phyloP scores from a whole-genome alignment of 2,797 vertebrate genomes.

The Ctenopoma kingsleyae region DNA sequence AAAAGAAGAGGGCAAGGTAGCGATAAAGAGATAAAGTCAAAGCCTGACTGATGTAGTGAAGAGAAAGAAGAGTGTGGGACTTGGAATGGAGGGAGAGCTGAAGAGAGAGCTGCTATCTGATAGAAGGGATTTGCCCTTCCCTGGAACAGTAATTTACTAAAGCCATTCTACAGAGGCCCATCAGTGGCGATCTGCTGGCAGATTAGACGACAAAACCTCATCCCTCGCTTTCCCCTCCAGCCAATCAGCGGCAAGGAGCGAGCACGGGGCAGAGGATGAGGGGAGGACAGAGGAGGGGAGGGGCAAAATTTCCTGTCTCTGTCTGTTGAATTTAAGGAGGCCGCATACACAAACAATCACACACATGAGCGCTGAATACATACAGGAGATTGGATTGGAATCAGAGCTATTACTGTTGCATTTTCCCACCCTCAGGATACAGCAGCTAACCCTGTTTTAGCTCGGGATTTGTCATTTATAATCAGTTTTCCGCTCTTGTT shows the following conservation, averaged over 20 bases:
- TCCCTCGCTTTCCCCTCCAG: slow-evolving; percentile 69
- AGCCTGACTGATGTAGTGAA: slow-evolving; percentile 62
- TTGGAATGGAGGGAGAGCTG: slow-evolving; percentile 64
- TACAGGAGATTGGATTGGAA: slow-evolving; percentile 58
- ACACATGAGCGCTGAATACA: slow-evolving; percentile 31
- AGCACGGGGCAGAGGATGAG: slow-evolving; percentile 64
- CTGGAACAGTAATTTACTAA: slow-evolving; percentile 85
- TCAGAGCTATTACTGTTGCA: slow-evolving; percentile 43
- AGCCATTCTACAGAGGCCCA: slow-evolving; percentile 84
- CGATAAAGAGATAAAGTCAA: slow-evolving; percentile 68
- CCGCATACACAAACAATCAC: slow-evolving; percentile 40
- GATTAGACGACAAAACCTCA: slow-evolving; percentile 82
- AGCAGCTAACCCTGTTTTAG: slow-evolving; percentile 58
- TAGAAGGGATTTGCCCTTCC: slow-evolving; percentile 82
- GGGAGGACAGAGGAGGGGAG: slow-evolving; percentile 56
- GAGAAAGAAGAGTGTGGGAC: slow-evolving; percentile 61
- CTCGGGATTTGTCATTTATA: slow-evolving; percentile 68
- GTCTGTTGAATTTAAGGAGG: slow-evolving; percentile 55
- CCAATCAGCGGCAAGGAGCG: slow-evolving; percentile 70
- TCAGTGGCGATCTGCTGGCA: slow-evolving; percentile 82
- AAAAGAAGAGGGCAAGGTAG: slow-evolving; percentile 42
- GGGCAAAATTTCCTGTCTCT: slow-evolving; percentile 55
- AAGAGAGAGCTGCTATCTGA: slow-evolving; percentile 76
- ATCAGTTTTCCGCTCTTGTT: slow-evolving; percentile 69
- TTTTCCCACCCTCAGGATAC: slow-evolving; percentile 63